Percentiles rank a stretch among this genome's conserved stretches.
Conservation (phyloP, 2,797 vertebrate species). For the Hipposideros larvatus region DNA sequence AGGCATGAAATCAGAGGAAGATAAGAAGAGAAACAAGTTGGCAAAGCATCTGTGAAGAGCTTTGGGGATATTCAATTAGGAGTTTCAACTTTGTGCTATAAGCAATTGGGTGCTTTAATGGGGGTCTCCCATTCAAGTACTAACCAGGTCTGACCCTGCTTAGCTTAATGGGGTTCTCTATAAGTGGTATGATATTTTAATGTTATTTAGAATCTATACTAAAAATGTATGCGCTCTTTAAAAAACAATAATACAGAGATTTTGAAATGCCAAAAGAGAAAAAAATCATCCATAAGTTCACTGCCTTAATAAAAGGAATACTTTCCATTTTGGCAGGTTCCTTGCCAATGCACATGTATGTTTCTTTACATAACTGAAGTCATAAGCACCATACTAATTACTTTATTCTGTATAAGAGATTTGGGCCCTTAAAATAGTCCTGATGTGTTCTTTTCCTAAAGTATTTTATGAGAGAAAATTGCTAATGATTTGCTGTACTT, state of each 20-base stretch:
- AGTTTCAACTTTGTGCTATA: slow-evolving; percentile 5
- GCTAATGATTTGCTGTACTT: background rate
- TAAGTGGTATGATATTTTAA: background rate
- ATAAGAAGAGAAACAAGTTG: background rate
- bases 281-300: background rate
- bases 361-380: background rate
- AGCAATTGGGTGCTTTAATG: background rate
- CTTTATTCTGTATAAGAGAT: slow-evolving; percentile 17
- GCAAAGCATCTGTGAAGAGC: background rate
- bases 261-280: slow-evolving; percentile 5
- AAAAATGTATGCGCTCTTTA: slow-evolving; percentile 12
- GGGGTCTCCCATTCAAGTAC: too few species aligned
- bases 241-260: slow-evolving; percentile 20
- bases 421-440: background rate
- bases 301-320: slow-evolving; percentile 7
- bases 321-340: background rate
- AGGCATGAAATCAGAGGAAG: background rate
- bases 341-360: background rate
- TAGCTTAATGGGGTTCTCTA: background rate
- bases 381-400: background rate
- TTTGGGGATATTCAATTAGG: background rate
- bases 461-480: background rate
- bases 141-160: too few species aligned
- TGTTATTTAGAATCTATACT: slow-evolving; percentile 29
- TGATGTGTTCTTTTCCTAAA: background rate